Conservation (phyloP, 2,888 invertebrate species). For the Sphinx pinastri region DNA sequence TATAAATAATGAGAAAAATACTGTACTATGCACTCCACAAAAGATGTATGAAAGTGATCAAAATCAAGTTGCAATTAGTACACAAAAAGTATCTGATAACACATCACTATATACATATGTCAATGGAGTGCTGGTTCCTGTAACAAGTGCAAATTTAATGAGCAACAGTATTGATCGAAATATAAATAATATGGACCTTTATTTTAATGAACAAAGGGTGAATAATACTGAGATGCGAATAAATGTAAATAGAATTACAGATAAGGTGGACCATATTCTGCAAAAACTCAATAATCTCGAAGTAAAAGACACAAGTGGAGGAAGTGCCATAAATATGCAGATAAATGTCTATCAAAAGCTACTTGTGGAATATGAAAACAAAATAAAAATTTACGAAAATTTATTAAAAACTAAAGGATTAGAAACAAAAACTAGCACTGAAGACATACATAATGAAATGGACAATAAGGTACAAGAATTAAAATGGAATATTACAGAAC, state of each 20-base stretch:
- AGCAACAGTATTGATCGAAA: slow-evolving; percentile 39
- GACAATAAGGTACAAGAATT: slow-evolving; percentile 30
- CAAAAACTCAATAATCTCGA: slow-evolving; percentile 55
- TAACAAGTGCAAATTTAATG: slow-evolving; percentile 48
- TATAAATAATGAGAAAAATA: slow-evolving; percentile 46
- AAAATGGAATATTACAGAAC: slow-evolving; percentile 44
- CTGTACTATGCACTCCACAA: slow-evolving; percentile 41
- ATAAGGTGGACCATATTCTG: slow-evolving; percentile 66
- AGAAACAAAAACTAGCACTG: slow-evolving; percentile 32
- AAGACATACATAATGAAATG: slow-evolving; percentile 26
- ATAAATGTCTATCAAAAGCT: slow-evolving; percentile 65
- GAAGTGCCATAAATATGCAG: slow-evolving; percentile 43
- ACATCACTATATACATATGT: slow-evolving; percentile 40
- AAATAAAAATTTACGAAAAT: slow-evolving; percentile 71
- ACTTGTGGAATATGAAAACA: slow-evolving; percentile 71
- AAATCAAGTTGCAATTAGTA: slow-evolving; percentile 39
- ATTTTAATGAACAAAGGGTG: slow-evolving; percentile 71
- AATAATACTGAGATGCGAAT: slow-evolving; percentile 72
- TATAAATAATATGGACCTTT: slow-evolving; percentile 55
- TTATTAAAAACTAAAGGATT: slow-evolving; percentile 51
- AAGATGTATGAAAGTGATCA: slow-evolving; percentile 43
- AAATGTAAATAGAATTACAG: slow-evolving; percentile 67
- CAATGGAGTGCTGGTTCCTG: slow-evolving; percentile 57
- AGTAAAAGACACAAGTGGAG: slow-evolving; percentile 39
- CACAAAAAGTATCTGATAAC: slow-evolving; percentile 40